Conservation (phyloP, 2,113 vertebrate species). For the Hydrolagus affinis region DNA sequence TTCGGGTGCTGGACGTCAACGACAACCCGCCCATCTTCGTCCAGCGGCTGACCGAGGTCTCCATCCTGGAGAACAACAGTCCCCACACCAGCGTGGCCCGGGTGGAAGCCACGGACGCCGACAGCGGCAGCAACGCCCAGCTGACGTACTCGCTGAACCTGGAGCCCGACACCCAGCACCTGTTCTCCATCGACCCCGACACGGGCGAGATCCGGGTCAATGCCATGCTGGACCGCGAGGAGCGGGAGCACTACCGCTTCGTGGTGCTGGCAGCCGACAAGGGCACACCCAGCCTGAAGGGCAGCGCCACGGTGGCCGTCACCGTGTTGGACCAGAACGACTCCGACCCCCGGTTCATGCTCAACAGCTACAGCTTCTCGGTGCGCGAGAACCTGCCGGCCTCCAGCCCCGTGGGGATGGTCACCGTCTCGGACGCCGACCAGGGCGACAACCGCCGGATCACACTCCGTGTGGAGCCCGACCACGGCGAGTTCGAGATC, state of each 20-base stretch:
- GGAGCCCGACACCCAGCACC: slow-evolving; percentile 58
- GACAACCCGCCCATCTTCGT: slow-evolving; percentile 83
- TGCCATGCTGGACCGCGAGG: slow-evolving; percentile 78
- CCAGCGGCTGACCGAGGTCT: slow-evolving; percentile 70
- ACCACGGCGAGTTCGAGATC: slow-evolving; percentile 89
- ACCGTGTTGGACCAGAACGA: slow-evolving; percentile 88
- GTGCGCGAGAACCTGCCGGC: slow-evolving; percentile 90
- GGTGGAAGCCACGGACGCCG: slow-evolving; percentile 74
- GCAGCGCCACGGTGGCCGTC: slow-evolving; percentile 80
- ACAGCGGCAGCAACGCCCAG: slow-evolving; percentile 83
- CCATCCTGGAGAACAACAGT: slow-evolving; percentile 81
- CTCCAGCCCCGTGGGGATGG: slow-evolving; percentile 87
- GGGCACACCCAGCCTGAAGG: slow-evolving; percentile 79
- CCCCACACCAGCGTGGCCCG: slow-evolving; percentile 73
- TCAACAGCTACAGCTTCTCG: slow-evolving; percentile 90
- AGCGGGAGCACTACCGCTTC: slow-evolving; percentile 75
- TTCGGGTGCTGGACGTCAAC: slow-evolving; percentile 88
- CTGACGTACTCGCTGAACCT: slow-evolving; percentile 75
- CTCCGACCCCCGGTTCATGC: slow-evolving; percentile 94
- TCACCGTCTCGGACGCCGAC: slow-evolving; percentile 84
- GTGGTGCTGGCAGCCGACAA: slow-evolving; percentile 81
- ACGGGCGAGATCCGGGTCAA: slow-evolving; percentile 77
- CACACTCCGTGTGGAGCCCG: slow-evolving; percentile 79
- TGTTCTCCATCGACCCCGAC: slow-evolving; percentile 75
- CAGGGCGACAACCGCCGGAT: slow-evolving; percentile 82